phyloP scores from a whole-genome alignment of 1,140 invertebrate species.

The Microvelia longipes region DNA sequence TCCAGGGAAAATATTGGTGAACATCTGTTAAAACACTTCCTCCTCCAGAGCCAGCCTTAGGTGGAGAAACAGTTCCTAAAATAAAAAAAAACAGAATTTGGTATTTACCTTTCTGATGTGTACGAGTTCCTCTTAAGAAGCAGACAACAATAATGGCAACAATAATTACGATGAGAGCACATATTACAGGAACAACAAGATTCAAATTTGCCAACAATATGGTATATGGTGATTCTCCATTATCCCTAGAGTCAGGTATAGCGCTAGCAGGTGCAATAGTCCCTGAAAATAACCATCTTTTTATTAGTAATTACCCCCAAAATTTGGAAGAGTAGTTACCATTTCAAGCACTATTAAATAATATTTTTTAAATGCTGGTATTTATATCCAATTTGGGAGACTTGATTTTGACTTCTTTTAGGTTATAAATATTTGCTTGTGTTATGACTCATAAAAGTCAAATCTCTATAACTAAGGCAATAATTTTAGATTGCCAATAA shows the following conservation, averaged over 20 bases:
- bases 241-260: conserved; percentile 42
- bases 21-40: conserved; percentile 30
- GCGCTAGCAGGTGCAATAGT: conserved; percentile 82
- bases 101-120: conserved; percentile 59
- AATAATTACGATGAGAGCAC: conserved; percentile 77
- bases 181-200: conserved; percentile 84
- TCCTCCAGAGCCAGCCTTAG: conserved; percentile 39
- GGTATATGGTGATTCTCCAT: conserved; percentile 60
- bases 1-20: conserved; percentile 53
- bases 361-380: too few species aligned
- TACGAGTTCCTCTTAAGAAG: conserved; percentile 64
- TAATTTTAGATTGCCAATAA: too few species aligned
- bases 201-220: conserved; percentile 74
- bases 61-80: conserved; percentile 62
- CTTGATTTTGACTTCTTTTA: too few species aligned
- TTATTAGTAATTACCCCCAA: neutral
- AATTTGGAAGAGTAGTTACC: too few species aligned
- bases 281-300: conserved; percentile 52
- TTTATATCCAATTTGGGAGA: too few species aligned
- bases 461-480: too few species aligned
- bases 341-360: too few species aligned
- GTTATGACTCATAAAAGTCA: too few species aligned
- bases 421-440: too few species aligned
- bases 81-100: conserved; percentile 17
- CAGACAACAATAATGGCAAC: conserved; percentile 81